Percentiles rank a stretch among this genome's conserved stretches.
phyloP scores from a whole-genome alignment of 2,888 invertebrate species.

The Spilarctia lutea region DNA sequence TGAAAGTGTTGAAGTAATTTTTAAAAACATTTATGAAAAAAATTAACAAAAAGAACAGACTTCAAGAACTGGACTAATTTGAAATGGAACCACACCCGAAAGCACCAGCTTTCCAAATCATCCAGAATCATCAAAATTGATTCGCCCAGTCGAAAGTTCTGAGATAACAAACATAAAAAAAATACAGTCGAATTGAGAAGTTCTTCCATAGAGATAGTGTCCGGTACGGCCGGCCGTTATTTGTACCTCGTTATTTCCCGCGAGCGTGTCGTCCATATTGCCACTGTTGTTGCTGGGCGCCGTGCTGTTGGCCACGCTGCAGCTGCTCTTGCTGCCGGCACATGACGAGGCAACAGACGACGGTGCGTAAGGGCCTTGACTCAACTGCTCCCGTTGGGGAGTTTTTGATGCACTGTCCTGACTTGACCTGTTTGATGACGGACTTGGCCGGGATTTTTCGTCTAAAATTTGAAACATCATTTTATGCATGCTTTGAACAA shows the following conservation, averaged over 20 bases:
- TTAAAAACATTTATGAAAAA: no score
- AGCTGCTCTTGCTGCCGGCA: conserved; percentile 71
- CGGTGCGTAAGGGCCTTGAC: conserved; percentile 81
- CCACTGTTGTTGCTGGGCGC: conserved; percentile 59
- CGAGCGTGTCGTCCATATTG: conserved; percentile 72
- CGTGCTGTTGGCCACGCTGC: conserved; percentile 68
- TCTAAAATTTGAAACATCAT: conserved; percentile 57
- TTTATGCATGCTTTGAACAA: not conserved
- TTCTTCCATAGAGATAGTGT: no score
- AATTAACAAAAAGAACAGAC: no score
- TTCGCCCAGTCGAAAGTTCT: no score
- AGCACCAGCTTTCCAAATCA: no score
- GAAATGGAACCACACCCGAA: no score
- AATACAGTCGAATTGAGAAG: no score
- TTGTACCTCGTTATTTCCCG: conserved; percentile 69
- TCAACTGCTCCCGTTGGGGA: conserved; percentile 73
- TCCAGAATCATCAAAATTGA: no score
- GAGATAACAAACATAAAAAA: no score
- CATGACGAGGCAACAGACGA: conserved; percentile 67
- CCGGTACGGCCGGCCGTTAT: no score
- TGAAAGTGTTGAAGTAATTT: no score
- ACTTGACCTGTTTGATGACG: conserved; percentile 80
- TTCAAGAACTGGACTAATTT: no score
- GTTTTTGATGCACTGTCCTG: conserved; percentile 82
- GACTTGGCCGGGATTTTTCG: conserved; percentile 84